These are phyloP conservation scores for Sitophilus oryzae DNA, from an alignment of 1,140 invertebrate species.

Conservation along the genomic window DNA sequence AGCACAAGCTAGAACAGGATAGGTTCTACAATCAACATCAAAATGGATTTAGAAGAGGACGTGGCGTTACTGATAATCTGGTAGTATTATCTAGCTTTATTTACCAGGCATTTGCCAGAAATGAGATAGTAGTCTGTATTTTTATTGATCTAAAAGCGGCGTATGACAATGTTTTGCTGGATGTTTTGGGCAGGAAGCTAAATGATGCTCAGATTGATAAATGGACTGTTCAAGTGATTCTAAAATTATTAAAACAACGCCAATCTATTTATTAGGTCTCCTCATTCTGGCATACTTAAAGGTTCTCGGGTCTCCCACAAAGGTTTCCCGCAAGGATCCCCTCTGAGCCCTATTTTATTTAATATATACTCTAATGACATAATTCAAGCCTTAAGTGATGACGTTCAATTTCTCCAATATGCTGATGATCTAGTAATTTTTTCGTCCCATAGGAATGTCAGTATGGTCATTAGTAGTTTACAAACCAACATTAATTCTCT, in stretches of 20 bases:
- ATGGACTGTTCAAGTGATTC: background rate
- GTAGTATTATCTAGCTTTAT: too few relatives aligned
- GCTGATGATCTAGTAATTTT: slow-evolving; percentile 4
- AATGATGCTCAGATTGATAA: background rate
- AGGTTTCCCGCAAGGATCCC: too few relatives aligned
- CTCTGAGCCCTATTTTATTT: too few relatives aligned
- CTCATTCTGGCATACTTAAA: background rate
- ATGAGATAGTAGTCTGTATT: background rate
- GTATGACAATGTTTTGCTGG: background rate
- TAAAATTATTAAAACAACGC: slow-evolving; percentile 3
- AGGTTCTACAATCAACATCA: background rate
- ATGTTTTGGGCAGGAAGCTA: background rate
- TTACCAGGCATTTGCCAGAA: background rate
- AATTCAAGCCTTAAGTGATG: background rate
- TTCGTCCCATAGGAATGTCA: background rate
- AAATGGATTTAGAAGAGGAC: too few relatives aligned
- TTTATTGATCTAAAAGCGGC: slow-evolving; percentile 1
- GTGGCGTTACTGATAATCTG: too few relatives aligned
- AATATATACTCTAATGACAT: background rate
- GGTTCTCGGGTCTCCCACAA: background rate
- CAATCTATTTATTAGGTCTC: background rate
- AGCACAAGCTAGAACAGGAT: background rate
- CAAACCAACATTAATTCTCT: background rate
- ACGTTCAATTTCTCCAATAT: background rate
- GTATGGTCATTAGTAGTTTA: background rate